Conservation (phyloP, 2,797 vertebrate species). For the Enteromius unitaeniatus region DNA sequence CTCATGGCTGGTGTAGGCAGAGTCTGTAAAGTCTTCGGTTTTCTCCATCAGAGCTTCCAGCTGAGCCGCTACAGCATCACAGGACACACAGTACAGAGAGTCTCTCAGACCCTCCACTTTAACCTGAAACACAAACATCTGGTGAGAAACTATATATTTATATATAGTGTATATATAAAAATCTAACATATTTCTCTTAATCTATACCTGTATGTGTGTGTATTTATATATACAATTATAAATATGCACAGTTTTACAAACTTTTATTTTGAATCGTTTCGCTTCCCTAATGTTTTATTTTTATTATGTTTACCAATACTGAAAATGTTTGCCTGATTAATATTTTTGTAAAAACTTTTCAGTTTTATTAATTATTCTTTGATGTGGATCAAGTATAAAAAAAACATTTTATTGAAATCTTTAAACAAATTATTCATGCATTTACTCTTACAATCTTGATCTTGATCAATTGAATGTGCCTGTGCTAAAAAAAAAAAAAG, state of each 20-base stretch:
- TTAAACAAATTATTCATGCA: not conserved
- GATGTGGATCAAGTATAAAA: not conserved
- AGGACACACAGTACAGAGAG: constrained; percentile 84
- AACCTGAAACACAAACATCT: constrained; percentile 72
- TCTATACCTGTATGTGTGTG: too few species aligned
- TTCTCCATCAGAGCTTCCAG: constrained; percentile 91
- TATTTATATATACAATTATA: too few species aligned
- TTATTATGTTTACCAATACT: not conserved
- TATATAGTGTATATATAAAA: too few species aligned
- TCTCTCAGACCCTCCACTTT: constrained; percentile 90
- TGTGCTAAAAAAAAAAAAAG: not conserved
- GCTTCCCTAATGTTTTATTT: too few species aligned
- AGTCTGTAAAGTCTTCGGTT: constrained; percentile 97
- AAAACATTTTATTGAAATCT: not conserved
- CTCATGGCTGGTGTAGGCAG: constrained; percentile 96
- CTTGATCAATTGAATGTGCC: not conserved
- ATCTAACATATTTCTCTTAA: too few species aligned
- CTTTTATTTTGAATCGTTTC: too few species aligned
- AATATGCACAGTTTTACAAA: too few species aligned
- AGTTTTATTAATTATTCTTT: not conserved
- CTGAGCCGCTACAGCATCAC: constrained; percentile 84
- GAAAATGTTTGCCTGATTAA: not conserved
- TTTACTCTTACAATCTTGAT: not conserved
- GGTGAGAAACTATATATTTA: not conserved
- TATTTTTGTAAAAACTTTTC: not conserved